phyloP scores from a whole-genome alignment of 2,113 vertebrate genomes.

The Nyctibius bracteatus region DNA sequence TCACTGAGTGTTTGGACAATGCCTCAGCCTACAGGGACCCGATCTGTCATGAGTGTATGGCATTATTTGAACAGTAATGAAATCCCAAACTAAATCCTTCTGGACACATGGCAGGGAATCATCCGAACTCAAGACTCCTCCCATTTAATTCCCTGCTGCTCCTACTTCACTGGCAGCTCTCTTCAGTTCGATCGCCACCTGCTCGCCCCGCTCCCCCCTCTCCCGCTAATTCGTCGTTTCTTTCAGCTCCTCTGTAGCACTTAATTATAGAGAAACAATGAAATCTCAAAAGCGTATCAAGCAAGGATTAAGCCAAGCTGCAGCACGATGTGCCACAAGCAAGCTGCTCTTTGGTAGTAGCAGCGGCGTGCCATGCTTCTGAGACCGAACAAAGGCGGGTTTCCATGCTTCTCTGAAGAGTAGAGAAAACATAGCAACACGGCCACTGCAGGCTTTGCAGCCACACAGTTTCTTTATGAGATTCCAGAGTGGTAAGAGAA shows the following conservation, averaged over 20 bases:
- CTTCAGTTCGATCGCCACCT: conserved; percentile 52
- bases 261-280: conserved; percentile 65
- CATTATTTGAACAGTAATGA: conserved; percentile 17
- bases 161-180: conserved; percentile 42
- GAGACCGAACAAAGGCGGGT: not conserved
- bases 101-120: not conserved
- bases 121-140: not conserved
- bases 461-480: not conserved
- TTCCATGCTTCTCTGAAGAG: not conserved
- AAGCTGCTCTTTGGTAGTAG: conserved; percentile 14
- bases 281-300: conserved; percentile 43
- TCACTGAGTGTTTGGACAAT: not conserved
- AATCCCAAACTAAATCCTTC: conserved; percentile 45
- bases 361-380: not conserved
- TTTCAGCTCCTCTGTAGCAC: conserved; percentile 54
- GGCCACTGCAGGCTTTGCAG: not conserved
- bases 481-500: not conserved
- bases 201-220: conserved; percentile 37
- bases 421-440: not conserved
- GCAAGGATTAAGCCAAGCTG: conserved; percentile 35
- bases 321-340: conserved; percentile 21
- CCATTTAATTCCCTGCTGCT: conserved; percentile 57
- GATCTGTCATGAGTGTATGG: not conserved
- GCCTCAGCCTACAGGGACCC: not conserved
- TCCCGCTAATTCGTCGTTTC: not conserved